A percentile compares a stretch with the other conserved stretches of the same genome.
Conservation (phyloP, 2,113 vertebrate genomes). For the Panthera tigris region DNA sequence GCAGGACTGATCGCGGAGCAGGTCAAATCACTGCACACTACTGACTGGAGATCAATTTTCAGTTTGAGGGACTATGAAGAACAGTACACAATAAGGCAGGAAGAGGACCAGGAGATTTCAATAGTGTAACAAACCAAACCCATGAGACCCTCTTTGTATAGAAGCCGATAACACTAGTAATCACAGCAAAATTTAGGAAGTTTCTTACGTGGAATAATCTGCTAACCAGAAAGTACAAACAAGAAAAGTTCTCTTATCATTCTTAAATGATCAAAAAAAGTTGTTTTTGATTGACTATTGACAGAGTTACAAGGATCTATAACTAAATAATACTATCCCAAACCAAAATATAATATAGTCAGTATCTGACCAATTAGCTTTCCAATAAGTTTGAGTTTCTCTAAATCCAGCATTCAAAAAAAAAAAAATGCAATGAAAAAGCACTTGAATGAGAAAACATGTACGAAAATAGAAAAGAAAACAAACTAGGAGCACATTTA, state of each 20-base stretch:
- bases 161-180: background rate
- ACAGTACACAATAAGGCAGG: slow-evolving; percentile 63
- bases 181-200: background rate
- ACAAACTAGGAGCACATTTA: background rate
- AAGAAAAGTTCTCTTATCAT: background rate
- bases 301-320: background rate
- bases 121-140: slow-evolving; percentile 72
- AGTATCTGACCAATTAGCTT: background rate
- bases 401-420: background rate
- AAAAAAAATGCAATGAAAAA: background rate
- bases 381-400: background rate
- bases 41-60: slow-evolving; percentile 82
- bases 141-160: slow-evolving; percentile 59
- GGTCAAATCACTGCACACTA: slow-evolving; percentile 66
- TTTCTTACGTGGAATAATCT: background rate
- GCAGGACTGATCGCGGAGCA: slow-evolving; percentile 30
- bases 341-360: background rate
- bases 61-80: slow-evolving; percentile 74
- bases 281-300: background rate
- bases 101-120: slow-evolving; percentile 64
- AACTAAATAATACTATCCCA: background rate
- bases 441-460: background rate
- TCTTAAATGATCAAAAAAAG: background rate
- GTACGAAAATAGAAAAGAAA: slow-evolving; percentile 4
- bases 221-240: background rate